phyloP scores from a whole-genome alignment of 2,888 invertebrate species.

The Apodemia mormo region DNA sequence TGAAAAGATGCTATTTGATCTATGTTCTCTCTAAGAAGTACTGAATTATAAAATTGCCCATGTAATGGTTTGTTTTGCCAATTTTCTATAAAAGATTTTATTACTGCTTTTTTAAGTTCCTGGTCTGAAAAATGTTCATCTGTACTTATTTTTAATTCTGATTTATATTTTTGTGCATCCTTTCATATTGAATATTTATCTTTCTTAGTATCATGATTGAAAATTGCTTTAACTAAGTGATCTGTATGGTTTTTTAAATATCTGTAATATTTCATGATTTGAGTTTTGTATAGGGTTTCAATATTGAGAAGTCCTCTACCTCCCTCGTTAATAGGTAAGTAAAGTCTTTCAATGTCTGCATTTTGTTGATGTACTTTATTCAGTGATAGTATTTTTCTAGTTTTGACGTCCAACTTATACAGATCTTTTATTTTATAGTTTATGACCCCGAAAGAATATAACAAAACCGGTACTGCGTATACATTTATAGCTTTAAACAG shows the following conservation, averaged over 20 bases:
- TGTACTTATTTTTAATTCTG: slow-evolving; percentile 22
- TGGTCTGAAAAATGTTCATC: too few relatives aligned
- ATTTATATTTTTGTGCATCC: slow-evolving; percentile 21
- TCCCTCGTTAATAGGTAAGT: slow-evolving; percentile 29
- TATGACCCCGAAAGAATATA: too few relatives aligned
- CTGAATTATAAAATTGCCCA: too few relatives aligned
- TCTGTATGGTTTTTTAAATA: slow-evolving; percentile 24
- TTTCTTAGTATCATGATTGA: slow-evolving; percentile 26
- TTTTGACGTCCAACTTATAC: too few relatives aligned
- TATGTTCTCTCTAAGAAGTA: too few relatives aligned
- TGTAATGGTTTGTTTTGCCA: too few relatives aligned
- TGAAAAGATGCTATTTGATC: too few relatives aligned
- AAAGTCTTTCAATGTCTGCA: slow-evolving; percentile 32
- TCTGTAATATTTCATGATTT: slow-evolving; percentile 29
- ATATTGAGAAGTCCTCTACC: slow-evolving; percentile 28
- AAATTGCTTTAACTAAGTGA: slow-evolving; percentile 25
- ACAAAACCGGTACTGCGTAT: too few relatives aligned
- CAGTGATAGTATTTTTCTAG: slow-evolving; percentile 30
- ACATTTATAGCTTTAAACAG: too few relatives aligned
- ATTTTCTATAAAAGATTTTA: too few relatives aligned
- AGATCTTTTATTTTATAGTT: too few relatives aligned
- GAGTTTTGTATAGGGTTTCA: slow-evolving; percentile 27
- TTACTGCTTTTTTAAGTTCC: too few relatives aligned
- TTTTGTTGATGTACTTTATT: slow-evolving; percentile 35
- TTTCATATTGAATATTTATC: slow-evolving; percentile 31